Percentiles rank a stretch among this genome's conserved stretches.
Evolutionary conservation across 1,140 invertebrate genomes (phyloP).

Genomic region (Pseudobourletiella spinata): DNA sequence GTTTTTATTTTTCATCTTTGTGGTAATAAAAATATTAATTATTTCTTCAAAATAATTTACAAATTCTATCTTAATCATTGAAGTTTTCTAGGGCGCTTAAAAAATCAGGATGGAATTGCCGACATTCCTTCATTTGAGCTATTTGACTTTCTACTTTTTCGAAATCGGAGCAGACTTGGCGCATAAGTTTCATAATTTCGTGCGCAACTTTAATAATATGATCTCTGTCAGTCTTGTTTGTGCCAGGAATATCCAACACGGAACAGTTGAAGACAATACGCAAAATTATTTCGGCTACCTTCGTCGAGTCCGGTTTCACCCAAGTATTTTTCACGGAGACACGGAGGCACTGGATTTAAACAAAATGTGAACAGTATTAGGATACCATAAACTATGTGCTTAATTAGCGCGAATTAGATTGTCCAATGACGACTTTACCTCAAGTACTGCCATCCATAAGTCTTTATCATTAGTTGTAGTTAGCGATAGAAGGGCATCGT

Average conservation of each 20-base stretch:
- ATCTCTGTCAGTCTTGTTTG: neutral
- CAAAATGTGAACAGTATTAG: neutral
- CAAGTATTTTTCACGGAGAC: slow-evolving; percentile 17
- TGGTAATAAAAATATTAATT: too few relatives aligned
- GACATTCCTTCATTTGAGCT: neutral
- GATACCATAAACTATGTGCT: neutral
- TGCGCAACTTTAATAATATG: neutral
- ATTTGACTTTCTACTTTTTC: neutral
- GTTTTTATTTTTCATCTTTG: too few relatives aligned
- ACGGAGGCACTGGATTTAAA: neutral
- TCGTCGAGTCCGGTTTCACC: slow-evolving; percentile 19
- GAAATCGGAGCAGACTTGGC: slow-evolving; percentile 7
- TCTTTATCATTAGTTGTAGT: slow-evolving; percentile 8
- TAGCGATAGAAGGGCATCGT: slow-evolving; percentile 4
- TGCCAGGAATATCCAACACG: neutral
- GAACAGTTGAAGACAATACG: slow-evolving; percentile 20
- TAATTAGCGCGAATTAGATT: neutral
- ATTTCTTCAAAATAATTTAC: too few relatives aligned
- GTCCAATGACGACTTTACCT: slow-evolving; percentile 19
- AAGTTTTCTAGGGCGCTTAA: too few relatives aligned
- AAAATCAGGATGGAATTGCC: slow-evolving; percentile 8
- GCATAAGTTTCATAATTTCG: slow-evolving; percentile 6
- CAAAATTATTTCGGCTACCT: slow-evolving; percentile 24
- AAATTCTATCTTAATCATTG: too few relatives aligned
- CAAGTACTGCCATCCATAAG: slow-evolving; percentile 15